Percentiles rank a stretch among this genome's conserved stretches.
Conservation (phyloP, 2,888 invertebrate genomes). For the Oligia strigilis region DNA sequence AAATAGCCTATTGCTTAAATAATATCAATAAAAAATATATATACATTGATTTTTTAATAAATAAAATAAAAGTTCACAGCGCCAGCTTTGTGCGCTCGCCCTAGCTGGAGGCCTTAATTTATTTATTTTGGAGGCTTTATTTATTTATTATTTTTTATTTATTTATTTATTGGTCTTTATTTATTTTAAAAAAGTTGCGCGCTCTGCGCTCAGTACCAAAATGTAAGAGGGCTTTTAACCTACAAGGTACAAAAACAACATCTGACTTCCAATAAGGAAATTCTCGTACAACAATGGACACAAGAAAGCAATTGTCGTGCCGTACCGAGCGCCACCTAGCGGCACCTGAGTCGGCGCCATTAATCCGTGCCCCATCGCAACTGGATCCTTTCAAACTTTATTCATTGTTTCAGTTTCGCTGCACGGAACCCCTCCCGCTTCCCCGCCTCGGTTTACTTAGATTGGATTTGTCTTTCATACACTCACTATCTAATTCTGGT, state of each 20-base stretch:
- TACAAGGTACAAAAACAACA: neutral
- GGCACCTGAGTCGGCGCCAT: slow-evolving; percentile 79
- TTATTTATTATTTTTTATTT: no score
- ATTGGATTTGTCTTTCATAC: slow-evolving; percentile 81
- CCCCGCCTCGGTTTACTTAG: slow-evolving; percentile 73
- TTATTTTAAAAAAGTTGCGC: no score
- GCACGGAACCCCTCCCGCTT: slow-evolving; percentile 70
- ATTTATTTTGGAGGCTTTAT: no score
- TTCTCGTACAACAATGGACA: slow-evolving; percentile 67
- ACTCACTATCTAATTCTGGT: slow-evolving; percentile 71
- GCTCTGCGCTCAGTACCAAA: no score
- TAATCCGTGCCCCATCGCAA: slow-evolving; percentile 76
- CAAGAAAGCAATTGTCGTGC: slow-evolving; percentile 65
- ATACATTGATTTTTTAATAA: no score
- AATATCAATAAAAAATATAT: no score
- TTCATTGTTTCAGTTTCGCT: slow-evolving; percentile 85
- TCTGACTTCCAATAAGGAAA: neutral
- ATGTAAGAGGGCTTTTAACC: neutral
- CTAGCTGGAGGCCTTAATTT: no score
- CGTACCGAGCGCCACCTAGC: slow-evolving; percentile 71
- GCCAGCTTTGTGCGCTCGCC: no score
- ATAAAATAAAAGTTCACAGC: no score
- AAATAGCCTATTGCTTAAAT: no score
- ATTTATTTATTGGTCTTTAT: no score
- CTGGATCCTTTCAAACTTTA: slow-evolving; percentile 84